Percentiles rank a stretch among this genome's conserved stretches.
These are phyloP conservation scores for Aphidoletes aphidimyza DNA, from an alignment of 2,888 invertebrate genomes.

Conservation along the genomic window DNA sequence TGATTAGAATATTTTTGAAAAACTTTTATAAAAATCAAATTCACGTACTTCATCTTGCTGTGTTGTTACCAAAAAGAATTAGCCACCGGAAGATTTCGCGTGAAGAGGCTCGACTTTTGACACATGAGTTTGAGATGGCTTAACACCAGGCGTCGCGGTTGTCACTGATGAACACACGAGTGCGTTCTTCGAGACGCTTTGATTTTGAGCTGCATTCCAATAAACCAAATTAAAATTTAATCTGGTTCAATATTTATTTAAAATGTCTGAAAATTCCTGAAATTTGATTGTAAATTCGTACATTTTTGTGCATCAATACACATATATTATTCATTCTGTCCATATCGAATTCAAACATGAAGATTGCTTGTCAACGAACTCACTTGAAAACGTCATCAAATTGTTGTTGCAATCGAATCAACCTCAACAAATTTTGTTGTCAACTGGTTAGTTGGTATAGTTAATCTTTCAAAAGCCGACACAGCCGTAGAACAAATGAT, in stretches of 20 bases:
- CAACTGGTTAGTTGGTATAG: neutral
- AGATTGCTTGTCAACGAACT: neutral
- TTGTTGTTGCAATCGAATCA: neutral
- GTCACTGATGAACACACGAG: neutral
- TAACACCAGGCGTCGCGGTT: neutral
- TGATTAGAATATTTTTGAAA: conserved; percentile 50
- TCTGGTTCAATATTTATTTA: neutral
- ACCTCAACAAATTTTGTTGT: neutral
- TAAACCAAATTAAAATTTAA: neutral
- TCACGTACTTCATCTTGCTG: conserved; percentile 67
- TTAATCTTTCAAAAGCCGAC: conserved; percentile 2
- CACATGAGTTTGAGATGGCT: neutral
- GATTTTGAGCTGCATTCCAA: neutral
- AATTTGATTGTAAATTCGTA: too few species aligned
- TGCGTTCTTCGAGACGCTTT: neutral
- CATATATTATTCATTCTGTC: too few species aligned
- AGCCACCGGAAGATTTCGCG: conserved; percentile 61
- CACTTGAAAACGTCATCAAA: conserved; percentile 12
- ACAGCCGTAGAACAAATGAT: conserved; percentile 40
- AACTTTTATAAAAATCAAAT: conserved; percentile 56
- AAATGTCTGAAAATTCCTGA: too few species aligned
- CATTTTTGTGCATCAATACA: too few species aligned
- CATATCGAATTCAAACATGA: neutral
- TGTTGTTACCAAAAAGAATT: conserved; percentile 65
- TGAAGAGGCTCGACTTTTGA: conserved; percentile 59